These are phyloP conservation scores for Rhodophaea formosa DNA, from an alignment of 2,888 invertebrate species.

Conservation along the genomic window DNA sequence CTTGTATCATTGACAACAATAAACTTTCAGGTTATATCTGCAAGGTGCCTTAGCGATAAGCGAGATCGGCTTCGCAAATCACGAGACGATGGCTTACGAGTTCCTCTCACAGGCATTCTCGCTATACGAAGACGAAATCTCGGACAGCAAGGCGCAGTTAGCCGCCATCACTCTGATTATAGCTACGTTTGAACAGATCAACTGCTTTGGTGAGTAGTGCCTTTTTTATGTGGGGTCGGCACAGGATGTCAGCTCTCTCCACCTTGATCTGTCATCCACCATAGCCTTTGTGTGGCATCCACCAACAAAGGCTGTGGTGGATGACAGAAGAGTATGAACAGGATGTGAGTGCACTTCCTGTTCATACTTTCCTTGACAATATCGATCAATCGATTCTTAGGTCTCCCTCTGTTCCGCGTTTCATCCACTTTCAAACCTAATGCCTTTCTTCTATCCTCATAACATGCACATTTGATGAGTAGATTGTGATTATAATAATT, in stretches of 20 bases:
- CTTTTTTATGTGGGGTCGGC: no score
- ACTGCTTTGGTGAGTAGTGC: slow-evolving; percentile 90
- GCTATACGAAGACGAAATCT: slow-evolving; percentile 98
- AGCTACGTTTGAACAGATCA: slow-evolving; percentile 96
- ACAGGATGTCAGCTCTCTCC: no score
- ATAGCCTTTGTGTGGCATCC: background rate
- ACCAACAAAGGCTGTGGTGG: no score
- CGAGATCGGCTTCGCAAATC: slow-evolving; percentile 95
- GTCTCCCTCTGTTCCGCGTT: no score
- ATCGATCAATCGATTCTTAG: no score
- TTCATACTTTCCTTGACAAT: no score
- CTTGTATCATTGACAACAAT: background rate
- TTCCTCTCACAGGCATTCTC: slow-evolving; percentile 98
- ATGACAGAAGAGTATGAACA: no score
- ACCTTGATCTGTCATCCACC: background rate
- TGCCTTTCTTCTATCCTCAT: no score
- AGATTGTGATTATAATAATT: no score
- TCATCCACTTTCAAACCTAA: no score
- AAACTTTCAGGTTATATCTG: slow-evolving; percentile 85
- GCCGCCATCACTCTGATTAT: slow-evolving; percentile 97
- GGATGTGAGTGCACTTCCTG: no score
- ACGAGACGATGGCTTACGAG: slow-evolving; percentile 98
- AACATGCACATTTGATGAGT: no score
- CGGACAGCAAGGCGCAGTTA: slow-evolving; percentile 97
- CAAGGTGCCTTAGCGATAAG: slow-evolving; percentile 97